phyloP scores from a whole-genome alignment of 1,140 invertebrate genomes.

The Globodera ellingtonae region DNA sequence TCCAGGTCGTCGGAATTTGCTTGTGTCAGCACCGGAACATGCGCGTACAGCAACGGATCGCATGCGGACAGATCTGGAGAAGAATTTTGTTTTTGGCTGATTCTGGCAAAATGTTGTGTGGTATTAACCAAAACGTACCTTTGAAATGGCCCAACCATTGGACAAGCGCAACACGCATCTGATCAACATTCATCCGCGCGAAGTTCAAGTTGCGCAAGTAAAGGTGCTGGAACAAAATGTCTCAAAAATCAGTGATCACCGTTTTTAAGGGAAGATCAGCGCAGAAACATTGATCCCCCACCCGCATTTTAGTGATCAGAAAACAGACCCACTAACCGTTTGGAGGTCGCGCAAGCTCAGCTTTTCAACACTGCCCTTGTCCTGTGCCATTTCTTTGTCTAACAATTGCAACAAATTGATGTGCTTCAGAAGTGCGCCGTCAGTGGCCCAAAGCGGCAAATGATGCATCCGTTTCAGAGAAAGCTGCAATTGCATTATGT shows the following conservation, averaged over 20 bases:
- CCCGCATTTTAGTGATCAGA: no score
- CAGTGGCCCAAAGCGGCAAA: not conserved
- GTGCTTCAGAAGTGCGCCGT: not conserved
- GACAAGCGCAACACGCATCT: not conserved
- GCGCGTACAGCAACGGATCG: not conserved
- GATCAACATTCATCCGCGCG: not conserved
- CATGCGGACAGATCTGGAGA: not conserved
- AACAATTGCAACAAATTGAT: not conserved
- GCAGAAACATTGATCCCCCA: no score
- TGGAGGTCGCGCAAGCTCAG: not conserved
- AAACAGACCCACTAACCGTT: not conserved
- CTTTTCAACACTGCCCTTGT: not conserved
- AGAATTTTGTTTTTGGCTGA: no score
- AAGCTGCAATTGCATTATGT: not conserved
- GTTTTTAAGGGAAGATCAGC: no score
- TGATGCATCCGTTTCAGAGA: not conserved
- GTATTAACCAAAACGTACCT: not conserved
- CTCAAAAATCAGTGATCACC: no score
- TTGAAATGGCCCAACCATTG: not conserved
- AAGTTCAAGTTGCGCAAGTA: not conserved
- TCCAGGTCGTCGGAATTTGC: not conserved
- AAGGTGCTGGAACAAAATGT: not conserved
- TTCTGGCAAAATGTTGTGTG: no score
- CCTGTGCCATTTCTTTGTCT: not conserved
- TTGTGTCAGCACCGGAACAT: not conserved